Evolutionary conservation across 92 coral and sea anemone species (phyloP), one percentile per base, ranked within the genome.

Genomic region (Zoanthus sociatus): DNA sequence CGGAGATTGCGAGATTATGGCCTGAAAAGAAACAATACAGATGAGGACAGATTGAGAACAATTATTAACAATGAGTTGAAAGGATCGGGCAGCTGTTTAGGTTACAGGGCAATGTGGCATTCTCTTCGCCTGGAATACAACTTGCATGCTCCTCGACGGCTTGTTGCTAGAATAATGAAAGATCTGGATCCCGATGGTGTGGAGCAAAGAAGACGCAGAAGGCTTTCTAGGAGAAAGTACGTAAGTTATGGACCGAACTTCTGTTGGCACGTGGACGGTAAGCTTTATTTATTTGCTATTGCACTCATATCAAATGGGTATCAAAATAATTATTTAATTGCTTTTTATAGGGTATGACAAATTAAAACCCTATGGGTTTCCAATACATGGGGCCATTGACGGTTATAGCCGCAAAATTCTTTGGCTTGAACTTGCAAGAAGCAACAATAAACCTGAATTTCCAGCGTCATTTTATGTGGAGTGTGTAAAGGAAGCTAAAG

Each of bases 71-170:
- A 47, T 17, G 79, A 87, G 76, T 33, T 87, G 45, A 83, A 70
- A 46, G 81, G 86, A 1, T 87, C 89, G 33, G 88, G 90, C 17
- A 79, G 88, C 53, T 76, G 86, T 0, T 63, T 87, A 15, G 93
- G 93, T 54, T 91, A 87, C 86, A 87, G 93, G 46, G 68, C 90
- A 15, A 84, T 91, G 79, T 91, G 93, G 93, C 91, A 91, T 87
- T 75, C 85, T 44, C 71, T 83, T 89, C 88, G 88, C 32, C 81
- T 89, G 47, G 83, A 83, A 63, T 56, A 83, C 46, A 69, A 89
- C 56, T 48, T 89, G 0, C 93, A 87, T 66, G 88, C 68, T 13
- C 91, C 90, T 42, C 93, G 83, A 26, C 26, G 84, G 11, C 68
- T 82, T 13, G 93, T 90, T 76, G 90, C 67, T 14, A 5, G 0